Conservation (phyloP, 2,797 vertebrate species). For the Lycodopsis pacificus region DNA sequence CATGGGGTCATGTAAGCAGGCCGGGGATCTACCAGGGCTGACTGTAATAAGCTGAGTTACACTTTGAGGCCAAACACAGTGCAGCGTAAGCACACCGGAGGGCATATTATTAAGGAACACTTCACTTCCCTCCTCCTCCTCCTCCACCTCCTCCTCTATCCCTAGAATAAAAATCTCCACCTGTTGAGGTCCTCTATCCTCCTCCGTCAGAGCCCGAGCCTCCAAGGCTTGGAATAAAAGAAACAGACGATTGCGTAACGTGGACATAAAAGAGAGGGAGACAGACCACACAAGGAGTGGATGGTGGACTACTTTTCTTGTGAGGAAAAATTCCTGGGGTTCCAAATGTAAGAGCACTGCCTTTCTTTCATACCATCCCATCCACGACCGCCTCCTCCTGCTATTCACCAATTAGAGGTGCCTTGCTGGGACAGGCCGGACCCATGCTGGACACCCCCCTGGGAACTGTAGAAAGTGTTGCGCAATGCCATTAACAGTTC, state of each 20-base stretch:
- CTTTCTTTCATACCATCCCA: slow-evolving; percentile 39
- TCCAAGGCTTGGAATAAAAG: slow-evolving; percentile 71
- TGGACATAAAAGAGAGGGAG: slow-evolving; percentile 59
- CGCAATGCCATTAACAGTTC: slow-evolving; percentile 32
- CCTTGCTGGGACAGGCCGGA: slow-evolving; percentile 36
- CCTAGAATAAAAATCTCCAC: slow-evolving; percentile 74
- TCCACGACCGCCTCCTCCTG: slow-evolving; percentile 14
- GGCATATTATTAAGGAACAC: slow-evolving; percentile 59
- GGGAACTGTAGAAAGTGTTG: slow-evolving; percentile 9
- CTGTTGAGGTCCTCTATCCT: slow-evolving; percentile 77
- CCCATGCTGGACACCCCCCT: slow-evolving; percentile 10
- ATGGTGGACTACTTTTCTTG: slow-evolving; percentile 64
- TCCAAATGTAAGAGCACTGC: slow-evolving; percentile 46
- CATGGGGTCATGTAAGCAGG: slow-evolving; percentile 71
- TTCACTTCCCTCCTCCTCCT: slow-evolving; percentile 45
- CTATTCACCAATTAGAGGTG: slow-evolving; percentile 48
- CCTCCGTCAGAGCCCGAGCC: slow-evolving; percentile 68
- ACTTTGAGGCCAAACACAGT: slow-evolving; percentile 30
- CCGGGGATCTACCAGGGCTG: slow-evolving; percentile 43
- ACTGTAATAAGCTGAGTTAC: slow-evolving; percentile 54
- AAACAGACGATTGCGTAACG: slow-evolving; percentile 74
- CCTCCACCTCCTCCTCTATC: slow-evolving; percentile 48
- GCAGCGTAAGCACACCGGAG: slow-evolving; percentile 42
- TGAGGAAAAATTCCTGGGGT: slow-evolving; percentile 58
- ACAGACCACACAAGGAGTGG: slow-evolving; percentile 51